Evolutionary conservation across 2,888 invertebrate genomes (phyloP), one percentile per base, ranked within the genome.

Genomic region (Brassicogethes aeneus): DNA sequence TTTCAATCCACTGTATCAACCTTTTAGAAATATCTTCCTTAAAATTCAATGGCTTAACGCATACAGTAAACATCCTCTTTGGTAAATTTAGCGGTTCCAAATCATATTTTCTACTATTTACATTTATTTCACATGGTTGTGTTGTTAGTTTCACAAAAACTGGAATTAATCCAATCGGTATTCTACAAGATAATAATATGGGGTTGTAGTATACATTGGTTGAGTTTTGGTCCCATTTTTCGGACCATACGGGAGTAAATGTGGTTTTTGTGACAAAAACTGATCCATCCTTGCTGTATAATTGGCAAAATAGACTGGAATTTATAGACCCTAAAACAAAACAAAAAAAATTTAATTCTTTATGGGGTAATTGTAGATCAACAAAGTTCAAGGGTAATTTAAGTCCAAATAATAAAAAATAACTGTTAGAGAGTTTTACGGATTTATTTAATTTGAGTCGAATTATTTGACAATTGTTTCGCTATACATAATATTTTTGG

Each of bases 1-100:
- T 70, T 65, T 83, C 82, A 42, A 86, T 71, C 82, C 86, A 86
- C 58, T 84, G 82, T 2, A 83, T 65, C 36, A 86, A 59, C 39
- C 70, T 71, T 16, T 66, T 66, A 2, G 81, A 77, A 36, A 81
- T 73, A 53, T 84, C 80, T 47, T 71, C 70, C 36, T 70, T 59
- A 52, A 82, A 85, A 52, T 77, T 73, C 64, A 85, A 65, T 39
- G 84, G 83, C 64, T 85, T 85, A 2, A 85, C 80, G 56, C 85
- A 85, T 33, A 85, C 68, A 8, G 79, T 80, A 50, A 83, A 53
- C 15, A 46, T 45, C 17, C 34, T 35, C 2, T 36, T 31, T 16
- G 15, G 37, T 3, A 3, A 15, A 13, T 14, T 10, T 15, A 2
- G 17, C 17, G 30, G 16, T 12, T 34, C 29, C 10, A n/a, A 40